phyloP scores from a whole-genome alignment of 2,888 invertebrate genomes.

The Torymus tubicola region DNA sequence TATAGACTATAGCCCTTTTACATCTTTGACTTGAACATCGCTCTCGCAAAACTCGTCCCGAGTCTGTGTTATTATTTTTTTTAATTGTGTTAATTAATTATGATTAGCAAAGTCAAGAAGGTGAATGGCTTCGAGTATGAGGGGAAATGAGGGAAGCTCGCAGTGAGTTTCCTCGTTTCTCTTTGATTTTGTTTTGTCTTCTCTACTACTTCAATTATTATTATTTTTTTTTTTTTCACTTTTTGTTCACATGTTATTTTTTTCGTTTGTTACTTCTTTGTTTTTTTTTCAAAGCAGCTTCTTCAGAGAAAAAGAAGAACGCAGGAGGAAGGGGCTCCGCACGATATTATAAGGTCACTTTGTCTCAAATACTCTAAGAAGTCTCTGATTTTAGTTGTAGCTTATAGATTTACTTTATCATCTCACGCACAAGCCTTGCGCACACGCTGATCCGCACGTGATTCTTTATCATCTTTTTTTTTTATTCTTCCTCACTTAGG shows the following conservation, averaged over 20 bases:
- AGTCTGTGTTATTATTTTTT: no score
- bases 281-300: conserved; percentile 42
- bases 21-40: conserved; percentile 9
- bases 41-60: conserved; percentile 5
- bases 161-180: conserved; percentile 20
- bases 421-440: conserved; percentile 51
- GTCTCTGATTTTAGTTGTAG: conserved; percentile 59
- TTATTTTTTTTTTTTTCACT: conserved; percentile 42
- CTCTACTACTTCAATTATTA: conserved; percentile 36
- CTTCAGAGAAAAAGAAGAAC: conserved; percentile 53
- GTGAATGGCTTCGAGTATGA: conserved; percentile 11
- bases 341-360: conserved; percentile 68
- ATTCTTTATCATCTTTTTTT: conserved; percentile 29
- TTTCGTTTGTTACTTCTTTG: background rate
- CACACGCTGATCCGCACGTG: conserved; percentile 31
- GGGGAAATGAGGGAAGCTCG: conserved; percentile 32
- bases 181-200: conserved; percentile 41
- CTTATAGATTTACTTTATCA: conserved; percentile 47
- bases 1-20: background rate
- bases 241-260: conserved; percentile 43
- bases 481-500: conserved; percentile 61
- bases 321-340: conserved; percentile 62
- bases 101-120: conserved; percentile 1
- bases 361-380: conserved; percentile 65
- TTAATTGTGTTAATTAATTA: conserved; percentile 2